Percentiles rank a stretch among this genome's conserved stretches.
phyloP scores from a whole-genome alignment of 2,888 invertebrate genomes.

The Strigamia crassipes region DNA sequence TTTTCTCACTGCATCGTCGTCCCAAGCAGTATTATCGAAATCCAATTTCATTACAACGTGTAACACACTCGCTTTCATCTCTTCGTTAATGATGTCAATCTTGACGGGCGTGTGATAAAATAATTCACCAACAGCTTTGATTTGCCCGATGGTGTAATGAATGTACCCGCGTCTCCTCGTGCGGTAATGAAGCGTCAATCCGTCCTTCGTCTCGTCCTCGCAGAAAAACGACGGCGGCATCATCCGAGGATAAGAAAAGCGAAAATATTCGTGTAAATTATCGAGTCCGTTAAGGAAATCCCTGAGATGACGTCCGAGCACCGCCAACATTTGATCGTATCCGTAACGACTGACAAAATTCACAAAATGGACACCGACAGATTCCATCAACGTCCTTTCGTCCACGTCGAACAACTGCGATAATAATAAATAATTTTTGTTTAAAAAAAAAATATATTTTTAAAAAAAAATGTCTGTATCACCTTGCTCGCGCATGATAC shows the following conservation, averaged over 20 bases:
- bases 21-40: slow-evolving; percentile 90
- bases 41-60: slow-evolving; percentile 92
- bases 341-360: slow-evolving; percentile 93
- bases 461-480: slow-evolving; percentile 52
- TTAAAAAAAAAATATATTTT: not conserved
- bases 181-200: slow-evolving; percentile 89
- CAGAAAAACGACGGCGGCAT: slow-evolving; percentile 95
- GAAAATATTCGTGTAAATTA: slow-evolving; percentile 94
- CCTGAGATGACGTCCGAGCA: slow-evolving; percentile 88
- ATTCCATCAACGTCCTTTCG: slow-evolving; percentile 88
- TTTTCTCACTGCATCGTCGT: slow-evolving; percentile 29
- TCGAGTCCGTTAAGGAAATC: slow-evolving; percentile 94
- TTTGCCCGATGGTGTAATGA: slow-evolving; percentile 96
- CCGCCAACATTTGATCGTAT: slow-evolving; percentile 87
- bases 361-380: slow-evolving; percentile 92
- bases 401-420: slow-evolving; percentile 80
- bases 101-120: slow-evolving; percentile 95
- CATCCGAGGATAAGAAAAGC: slow-evolving; percentile 89
- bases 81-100: slow-evolving; percentile 85
- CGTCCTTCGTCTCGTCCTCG: slow-evolving; percentile 90
- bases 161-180: slow-evolving; percentile 92
- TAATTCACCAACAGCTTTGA: slow-evolving; percentile 68
- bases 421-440: slow-evolving; percentile 50
- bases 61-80: slow-evolving; percentile 84
- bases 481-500: slow-evolving; percentile 86